Conservation (phyloP, 2,113 vertebrate genomes). For the Oplegnathus fasciatus region DNA sequence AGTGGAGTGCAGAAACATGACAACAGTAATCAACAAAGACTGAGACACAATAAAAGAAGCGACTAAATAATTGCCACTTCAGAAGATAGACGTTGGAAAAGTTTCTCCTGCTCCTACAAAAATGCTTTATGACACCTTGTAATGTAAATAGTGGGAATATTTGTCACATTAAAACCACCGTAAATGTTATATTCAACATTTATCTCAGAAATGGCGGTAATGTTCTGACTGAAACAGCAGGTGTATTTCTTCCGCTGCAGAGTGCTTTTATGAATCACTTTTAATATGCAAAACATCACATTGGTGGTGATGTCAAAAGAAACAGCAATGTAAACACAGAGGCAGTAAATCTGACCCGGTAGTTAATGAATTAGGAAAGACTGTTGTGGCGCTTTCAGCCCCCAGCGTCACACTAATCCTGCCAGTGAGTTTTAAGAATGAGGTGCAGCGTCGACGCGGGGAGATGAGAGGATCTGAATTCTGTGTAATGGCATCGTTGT, state of each 20-base stretch:
- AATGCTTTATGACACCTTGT: constrained; percentile 15
- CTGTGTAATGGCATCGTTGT: constrained; percentile 68
- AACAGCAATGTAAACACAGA: constrained; percentile 27
- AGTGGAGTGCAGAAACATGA: constrained; percentile 10
- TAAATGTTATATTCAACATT: constrained; percentile 33
- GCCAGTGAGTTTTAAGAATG: constrained; percentile 50
- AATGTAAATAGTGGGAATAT: constrained; percentile 20
- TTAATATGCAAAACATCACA: constrained; percentile 33
- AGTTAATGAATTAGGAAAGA: constrained; percentile 54
- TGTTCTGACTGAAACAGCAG: constrained; percentile 16
- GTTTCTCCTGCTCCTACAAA: background rate
- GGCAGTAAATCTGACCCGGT: constrained; percentile 47
- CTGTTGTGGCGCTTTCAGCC: constrained; percentile 21
- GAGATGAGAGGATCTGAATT: constrained; percentile 54
- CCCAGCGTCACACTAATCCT: constrained; percentile 47
- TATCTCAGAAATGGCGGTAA: background rate
- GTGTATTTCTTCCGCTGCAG: background rate
- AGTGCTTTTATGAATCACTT: constrained; percentile 37
- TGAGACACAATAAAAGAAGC: constrained; percentile 1
- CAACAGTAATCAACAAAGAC: constrained; percentile 8
- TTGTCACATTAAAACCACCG: constrained; percentile 41
- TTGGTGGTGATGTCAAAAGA: constrained; percentile 15
- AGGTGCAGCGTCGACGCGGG: constrained; percentile 21
- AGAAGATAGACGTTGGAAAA: constrained; percentile 4
- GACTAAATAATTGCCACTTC: constrained; percentile 11